Percentiles rank a stretch among this genome's conserved stretches.
These are phyloP conservation scores for Acyrthosiphon pisum DNA, from an alignment of 1,140 invertebrate species.

Conservation along the genomic window DNA sequence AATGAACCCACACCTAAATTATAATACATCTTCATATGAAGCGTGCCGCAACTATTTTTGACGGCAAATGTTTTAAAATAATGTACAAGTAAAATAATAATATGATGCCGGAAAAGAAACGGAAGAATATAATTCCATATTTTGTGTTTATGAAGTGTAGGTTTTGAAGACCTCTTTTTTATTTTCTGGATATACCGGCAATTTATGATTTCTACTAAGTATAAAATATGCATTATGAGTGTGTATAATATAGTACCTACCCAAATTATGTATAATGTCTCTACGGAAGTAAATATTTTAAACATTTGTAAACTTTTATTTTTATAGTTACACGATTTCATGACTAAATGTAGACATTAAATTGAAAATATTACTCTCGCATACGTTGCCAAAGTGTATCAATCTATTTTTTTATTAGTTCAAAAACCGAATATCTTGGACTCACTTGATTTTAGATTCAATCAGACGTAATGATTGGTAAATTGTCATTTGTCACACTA, in stretches of 20 bases:
- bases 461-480: neutral
- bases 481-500: neutral
- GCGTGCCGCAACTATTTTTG: neutral
- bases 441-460: no score
- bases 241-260: neutral
- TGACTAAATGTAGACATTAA: neutral
- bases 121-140: neutral
- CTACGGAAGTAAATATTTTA: neutral
- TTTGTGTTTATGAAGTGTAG: neutral
- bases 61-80: neutral
- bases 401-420: neutral
- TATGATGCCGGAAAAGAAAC: neutral
- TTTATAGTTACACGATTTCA: neutral
- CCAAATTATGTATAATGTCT: neutral
- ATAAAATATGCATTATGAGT: conserved; percentile 17
- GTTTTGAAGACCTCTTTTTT: neutral
- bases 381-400: neutral
- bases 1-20: neutral
- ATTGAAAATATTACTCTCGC: neutral
- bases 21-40: neutral
- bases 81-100: neutral
- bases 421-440: neutral
- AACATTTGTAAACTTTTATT: neutral
- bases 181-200: neutral
- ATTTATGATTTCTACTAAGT: neutral